Percentiles rank a stretch among this genome's conserved stretches.
Conservation (phyloP, 2,797 vertebrate species). For the Hemibagrus guttatus region DNA sequence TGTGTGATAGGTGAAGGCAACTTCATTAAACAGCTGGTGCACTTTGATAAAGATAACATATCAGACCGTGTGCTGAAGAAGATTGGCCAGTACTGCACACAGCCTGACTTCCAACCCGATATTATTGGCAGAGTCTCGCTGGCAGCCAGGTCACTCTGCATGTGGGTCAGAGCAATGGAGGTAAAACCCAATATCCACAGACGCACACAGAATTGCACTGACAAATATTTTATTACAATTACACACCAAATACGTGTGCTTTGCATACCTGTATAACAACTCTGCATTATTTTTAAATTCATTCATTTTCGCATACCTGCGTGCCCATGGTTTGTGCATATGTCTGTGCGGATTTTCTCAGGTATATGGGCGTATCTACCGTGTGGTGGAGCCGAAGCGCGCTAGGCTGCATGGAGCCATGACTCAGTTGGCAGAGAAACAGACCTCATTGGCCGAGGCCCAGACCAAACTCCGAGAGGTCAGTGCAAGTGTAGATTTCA, state of each 20-base stretch:
- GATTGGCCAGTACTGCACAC: conserved; percentile 81
- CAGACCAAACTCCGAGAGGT: conserved; percentile 83
- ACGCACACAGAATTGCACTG: background rate
- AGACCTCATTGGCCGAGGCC: conserved; percentile 79
- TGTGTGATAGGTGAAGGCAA: conserved; percentile 79
- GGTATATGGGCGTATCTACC: conserved; percentile 82
- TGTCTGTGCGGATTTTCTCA: conserved; percentile 56
- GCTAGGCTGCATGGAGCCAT: conserved; percentile 74
- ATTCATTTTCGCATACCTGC: background rate
- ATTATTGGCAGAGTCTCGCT: conserved; percentile 86
- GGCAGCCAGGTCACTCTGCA: conserved; percentile 89
- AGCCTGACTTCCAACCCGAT: conserved; percentile 85
- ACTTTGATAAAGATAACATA: conserved; percentile 91
- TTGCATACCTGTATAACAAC: background rate
- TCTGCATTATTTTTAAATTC: background rate
- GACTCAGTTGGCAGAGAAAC: conserved; percentile 83
- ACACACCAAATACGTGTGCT: background rate
- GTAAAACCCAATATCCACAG: conserved; percentile 60
- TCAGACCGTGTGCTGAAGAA: conserved; percentile 85
- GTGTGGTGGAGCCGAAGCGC: conserved; percentile 86
- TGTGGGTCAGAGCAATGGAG: conserved; percentile 95
- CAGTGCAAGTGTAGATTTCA: conserved; percentile 14
- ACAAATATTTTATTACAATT: background rate
- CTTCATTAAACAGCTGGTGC: conserved; percentile 87
- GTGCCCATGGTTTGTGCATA: conserved; percentile 15